A percentile compares a stretch with the other conserved stretches of the same genome.
phyloP scores from a whole-genome alignment of 2,113 vertebrate species.

The Todiramphus saurophagus region DNA sequence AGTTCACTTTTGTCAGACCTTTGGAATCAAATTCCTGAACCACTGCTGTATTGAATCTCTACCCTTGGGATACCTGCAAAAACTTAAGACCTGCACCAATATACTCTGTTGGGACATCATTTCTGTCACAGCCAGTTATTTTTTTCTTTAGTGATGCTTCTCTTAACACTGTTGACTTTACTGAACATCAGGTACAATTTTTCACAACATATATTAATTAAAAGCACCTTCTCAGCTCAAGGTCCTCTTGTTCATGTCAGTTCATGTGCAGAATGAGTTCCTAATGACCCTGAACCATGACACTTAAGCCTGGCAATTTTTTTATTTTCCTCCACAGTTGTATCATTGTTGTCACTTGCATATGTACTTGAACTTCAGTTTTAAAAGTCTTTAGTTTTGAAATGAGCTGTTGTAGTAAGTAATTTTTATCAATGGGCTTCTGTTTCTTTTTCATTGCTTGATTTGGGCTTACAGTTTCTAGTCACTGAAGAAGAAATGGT shows the following conservation, averaged over 20 bases:
- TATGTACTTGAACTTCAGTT: neutral
- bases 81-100: neutral
- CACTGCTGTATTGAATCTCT: neutral
- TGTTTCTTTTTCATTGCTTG: neutral
- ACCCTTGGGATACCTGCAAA: neutral
- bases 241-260: neutral
- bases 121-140: neutral
- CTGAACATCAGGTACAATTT: neutral
- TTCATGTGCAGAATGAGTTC: neutral
- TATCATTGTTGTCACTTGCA: neutral
- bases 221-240: neutral
- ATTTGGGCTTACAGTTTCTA: neutral
- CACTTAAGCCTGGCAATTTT: neutral
- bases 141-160: neutral
- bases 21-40: neutral
- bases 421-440: neutral
- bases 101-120: neutral
- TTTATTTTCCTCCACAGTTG: neutral
- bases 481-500: neutral
- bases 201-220: neutral
- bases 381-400: neutral
- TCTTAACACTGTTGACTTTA: neutral
- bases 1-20: neutral
- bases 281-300: neutral
- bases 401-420: neutral